Conservation (phyloP, 2,113 vertebrate species). For the Cygnus atratus region DNA sequence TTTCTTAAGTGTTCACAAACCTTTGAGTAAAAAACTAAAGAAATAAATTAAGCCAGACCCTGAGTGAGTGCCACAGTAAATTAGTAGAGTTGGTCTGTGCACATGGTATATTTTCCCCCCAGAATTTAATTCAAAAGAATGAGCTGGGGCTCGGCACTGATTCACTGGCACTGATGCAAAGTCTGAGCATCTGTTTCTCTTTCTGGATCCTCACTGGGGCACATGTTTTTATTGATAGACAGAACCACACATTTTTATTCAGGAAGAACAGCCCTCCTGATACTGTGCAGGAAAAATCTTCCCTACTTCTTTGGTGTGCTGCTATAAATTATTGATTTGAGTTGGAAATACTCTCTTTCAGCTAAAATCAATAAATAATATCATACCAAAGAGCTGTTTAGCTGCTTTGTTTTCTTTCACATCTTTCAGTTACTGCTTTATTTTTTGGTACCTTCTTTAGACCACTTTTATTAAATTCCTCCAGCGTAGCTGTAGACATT, state of each 20-base stretch:
- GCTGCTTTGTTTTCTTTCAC: conserved; percentile 55
- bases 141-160: conserved; percentile 10
- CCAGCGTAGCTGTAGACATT: not conserved
- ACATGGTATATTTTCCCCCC: not conserved
- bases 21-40: conserved; percentile 51
- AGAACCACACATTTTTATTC: conserved; percentile 58
- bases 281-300: conserved; percentile 39
- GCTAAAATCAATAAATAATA: conserved; percentile 73
- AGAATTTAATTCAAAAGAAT: conserved; percentile 51
- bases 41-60: conserved; percentile 39
- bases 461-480: conserved; percentile 21
- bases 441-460: conserved; percentile 10
- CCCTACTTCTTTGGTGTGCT: conserved; percentile 4
- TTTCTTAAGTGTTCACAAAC: conserved; percentile 60
- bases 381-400: conserved; percentile 58
- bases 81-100: not conserved
- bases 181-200: conserved; percentile 33
- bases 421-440: not conserved
- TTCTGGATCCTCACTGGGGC: conserved; percentile 42
- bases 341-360: conserved; percentile 62
- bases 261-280: conserved; percentile 13
- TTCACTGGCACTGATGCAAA: not conserved
- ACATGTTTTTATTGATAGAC: conserved; percentile 31
- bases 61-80: conserved; percentile 38
- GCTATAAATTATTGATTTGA: conserved; percentile 67